These are phyloP conservation scores for Anastrepha obliqua DNA, from an alignment of 1,140 invertebrate genomes.

Conservation along the genomic window DNA sequence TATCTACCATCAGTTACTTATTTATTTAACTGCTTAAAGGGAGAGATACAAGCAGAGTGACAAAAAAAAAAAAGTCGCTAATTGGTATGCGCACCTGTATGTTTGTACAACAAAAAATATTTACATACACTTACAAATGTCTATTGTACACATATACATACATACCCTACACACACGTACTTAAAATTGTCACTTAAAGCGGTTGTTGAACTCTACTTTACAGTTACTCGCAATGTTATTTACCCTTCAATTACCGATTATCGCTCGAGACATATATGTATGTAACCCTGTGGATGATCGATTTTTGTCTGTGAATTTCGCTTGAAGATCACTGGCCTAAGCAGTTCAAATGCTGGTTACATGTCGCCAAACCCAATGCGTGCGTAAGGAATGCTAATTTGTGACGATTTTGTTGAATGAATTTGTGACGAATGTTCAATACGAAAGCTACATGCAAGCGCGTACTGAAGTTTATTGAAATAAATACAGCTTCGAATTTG, in stretches of 20 bases:
- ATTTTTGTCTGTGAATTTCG: conserved; percentile 30
- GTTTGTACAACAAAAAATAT: not conserved
- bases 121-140: not conserved
- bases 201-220: conserved; percentile 30
- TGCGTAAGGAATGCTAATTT: conserved; percentile 31
- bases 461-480: no score
- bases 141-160: not conserved
- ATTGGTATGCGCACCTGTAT: conserved; percentile 40
- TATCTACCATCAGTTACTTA: not conserved
- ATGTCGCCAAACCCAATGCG: not conserved
- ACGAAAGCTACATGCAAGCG: not conserved
- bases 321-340: conserved; percentile 5
- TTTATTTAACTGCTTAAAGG: not conserved
- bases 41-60: not conserved
- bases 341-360: not conserved
- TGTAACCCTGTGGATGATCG: not conserved
- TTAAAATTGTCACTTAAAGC: conserved; percentile 20
- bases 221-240: not conserved
- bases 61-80: not conserved
- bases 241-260: no score
- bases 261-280: not conserved
- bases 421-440: conserved; percentile 8
- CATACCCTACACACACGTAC: not conserved
- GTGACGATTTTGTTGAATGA: not conserved
- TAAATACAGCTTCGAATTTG: not conserved